Conservation (phyloP, 2,888 invertebrate species). For the Blastobasis adustella region DNA sequence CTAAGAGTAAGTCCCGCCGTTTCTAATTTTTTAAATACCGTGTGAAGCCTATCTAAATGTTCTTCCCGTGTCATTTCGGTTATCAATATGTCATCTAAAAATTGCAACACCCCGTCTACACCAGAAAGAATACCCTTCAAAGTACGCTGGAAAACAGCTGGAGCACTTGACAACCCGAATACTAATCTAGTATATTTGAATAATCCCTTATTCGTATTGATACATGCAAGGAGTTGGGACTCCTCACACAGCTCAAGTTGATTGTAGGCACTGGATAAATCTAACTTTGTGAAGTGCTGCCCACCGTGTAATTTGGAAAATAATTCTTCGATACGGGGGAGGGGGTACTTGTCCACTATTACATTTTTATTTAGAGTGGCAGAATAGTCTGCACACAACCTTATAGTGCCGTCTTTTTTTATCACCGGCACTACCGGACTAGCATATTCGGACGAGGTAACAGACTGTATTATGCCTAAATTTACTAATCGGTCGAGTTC, state of each 20-base stretch:
- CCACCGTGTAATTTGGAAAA: conserved; percentile 8
- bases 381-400: conserved; percentile 2
- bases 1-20: conserved; percentile 12
- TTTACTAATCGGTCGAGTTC: conserved; percentile 14
- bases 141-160: conserved; percentile 11
- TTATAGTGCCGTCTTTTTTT: conserved; percentile 1
- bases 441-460: conserved; percentile 10
- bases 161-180: conserved; percentile 9
- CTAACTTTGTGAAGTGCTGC: conserved; percentile 7
- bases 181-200: conserved; percentile 9
- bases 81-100: conserved; percentile 10
- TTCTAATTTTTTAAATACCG: conserved; percentile 12
- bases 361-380: conserved; percentile 7
- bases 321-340: conserved; percentile 8
- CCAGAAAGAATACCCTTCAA: conserved; percentile 4
- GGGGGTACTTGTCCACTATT: conserved; percentile 5
- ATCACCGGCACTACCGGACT: neutral
- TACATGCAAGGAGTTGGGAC: conserved; percentile 4
- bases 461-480: conserved; percentile 15
- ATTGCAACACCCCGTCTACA: conserved; percentile 5
- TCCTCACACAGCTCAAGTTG: conserved; percentile 8
- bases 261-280: conserved; percentile 6
- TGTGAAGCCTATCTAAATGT: conserved; percentile 5
- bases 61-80: neutral
- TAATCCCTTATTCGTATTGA: conserved; percentile 9